These are phyloP conservation scores for Agelaius phoeniceus DNA, from an alignment of 2,113 vertebrate species.

Conservation along the genomic window DNA sequence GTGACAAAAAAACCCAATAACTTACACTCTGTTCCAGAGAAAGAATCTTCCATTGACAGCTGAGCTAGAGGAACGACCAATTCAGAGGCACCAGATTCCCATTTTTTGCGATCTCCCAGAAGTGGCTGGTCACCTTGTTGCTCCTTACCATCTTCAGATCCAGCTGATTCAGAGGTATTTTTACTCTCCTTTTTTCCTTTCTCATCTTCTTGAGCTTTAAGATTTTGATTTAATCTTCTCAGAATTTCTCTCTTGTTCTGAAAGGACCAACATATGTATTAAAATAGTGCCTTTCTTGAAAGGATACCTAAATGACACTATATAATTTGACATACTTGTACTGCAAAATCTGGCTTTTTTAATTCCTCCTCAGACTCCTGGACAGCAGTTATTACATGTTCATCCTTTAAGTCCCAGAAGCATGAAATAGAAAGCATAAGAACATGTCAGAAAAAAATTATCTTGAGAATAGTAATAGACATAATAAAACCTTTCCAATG, in stretches of 20 bases:
- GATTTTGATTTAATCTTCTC: constrained; percentile 89
- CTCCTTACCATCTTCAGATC: constrained; percentile 58
- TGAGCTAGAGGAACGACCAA: constrained; percentile 81
- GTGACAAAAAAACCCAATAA: neutral
- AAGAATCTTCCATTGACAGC: constrained; percentile 82
- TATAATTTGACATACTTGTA: constrained; percentile 73
- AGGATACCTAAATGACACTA: neutral
- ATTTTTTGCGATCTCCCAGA: constrained; percentile 87
- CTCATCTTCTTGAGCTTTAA: constrained; percentile 82
- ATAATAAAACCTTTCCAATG: neutral
- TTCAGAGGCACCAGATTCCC: constrained; percentile 81
- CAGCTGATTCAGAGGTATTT: constrained; percentile 22
- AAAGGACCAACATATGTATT: constrained; percentile 1
- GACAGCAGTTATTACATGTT: constrained; percentile 43
- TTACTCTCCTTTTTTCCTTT: constrained; percentile 19
- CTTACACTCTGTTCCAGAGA: constrained; percentile 78
- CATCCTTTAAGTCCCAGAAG: constrained; percentile 65
- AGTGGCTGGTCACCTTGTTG: constrained; percentile 48
- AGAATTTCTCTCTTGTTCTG: constrained; percentile 94
- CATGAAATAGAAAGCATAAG: constrained; percentile 24
- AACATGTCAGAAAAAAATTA: neutral
- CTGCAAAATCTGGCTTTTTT: constrained; percentile 63
- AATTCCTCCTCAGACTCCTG: constrained; percentile 68
- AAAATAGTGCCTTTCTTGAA: neutral
- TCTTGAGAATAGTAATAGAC: neutral